Conservation (phyloP, 2,113 vertebrate genomes). For the Actenoides hombroni region DNA sequence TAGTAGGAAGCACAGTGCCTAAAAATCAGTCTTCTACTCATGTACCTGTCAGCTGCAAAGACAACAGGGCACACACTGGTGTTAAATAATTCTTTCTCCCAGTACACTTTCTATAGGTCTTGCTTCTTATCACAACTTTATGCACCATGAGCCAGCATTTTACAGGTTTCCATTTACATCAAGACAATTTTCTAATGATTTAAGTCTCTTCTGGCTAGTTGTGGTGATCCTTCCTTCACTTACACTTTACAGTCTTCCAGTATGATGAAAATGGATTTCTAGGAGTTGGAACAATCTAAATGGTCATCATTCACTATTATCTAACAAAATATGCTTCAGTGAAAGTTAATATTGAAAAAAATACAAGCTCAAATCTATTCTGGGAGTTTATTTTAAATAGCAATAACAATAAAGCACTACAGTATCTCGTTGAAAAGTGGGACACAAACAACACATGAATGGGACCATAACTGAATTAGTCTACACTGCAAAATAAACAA, state of each 20-base stretch:
- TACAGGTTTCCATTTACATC: neutral
- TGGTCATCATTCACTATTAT: neutral
- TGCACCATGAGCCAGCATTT: neutral
- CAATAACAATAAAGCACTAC: conserved; percentile 7
- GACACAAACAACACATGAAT: conserved; percentile 15
- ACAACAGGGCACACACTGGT: neutral
- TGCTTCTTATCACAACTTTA: neutral
- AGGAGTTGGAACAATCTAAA: neutral
- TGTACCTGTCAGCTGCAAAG: fast-evolving
- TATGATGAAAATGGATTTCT: neutral
- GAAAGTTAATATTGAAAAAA: neutral
- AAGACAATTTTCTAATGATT: neutral
- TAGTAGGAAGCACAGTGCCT: neutral
- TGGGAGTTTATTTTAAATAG: neutral
- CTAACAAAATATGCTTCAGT: neutral
- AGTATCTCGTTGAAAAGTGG: neutral
- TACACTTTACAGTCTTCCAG: neutral
- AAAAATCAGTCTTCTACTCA: neutral
- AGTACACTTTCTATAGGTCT: neutral
- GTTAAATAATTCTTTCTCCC: neutral
- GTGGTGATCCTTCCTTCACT: neutral
- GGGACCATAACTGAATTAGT: conserved; percentile 14
- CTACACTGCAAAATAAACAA: conserved; percentile 46
- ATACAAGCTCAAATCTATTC: neutral
- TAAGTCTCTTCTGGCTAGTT: neutral